These are phyloP conservation scores for Lymantria dispar DNA, from an alignment of 2,888 invertebrate genomes.

Conservation along the genomic window DNA sequence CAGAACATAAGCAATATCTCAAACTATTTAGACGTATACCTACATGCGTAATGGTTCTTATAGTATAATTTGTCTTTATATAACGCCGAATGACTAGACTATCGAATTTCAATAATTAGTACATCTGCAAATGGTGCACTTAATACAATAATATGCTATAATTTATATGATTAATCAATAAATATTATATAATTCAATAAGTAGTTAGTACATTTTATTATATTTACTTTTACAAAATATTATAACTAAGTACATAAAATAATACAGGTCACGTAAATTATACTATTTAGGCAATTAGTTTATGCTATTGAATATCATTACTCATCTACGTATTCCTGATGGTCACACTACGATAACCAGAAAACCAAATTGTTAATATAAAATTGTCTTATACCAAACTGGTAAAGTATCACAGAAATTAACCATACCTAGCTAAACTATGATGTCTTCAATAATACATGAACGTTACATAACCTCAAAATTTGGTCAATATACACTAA, in stretches of 20 bases:
- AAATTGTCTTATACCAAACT: slow-evolving; percentile 75
- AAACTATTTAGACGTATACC: slow-evolving; percentile 16
- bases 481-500: slow-evolving; percentile 61
- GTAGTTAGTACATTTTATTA: slow-evolving; percentile 24
- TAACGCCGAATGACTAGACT: slow-evolving; percentile 30
- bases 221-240: slow-evolving; percentile 28
- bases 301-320: slow-evolving; percentile 8
- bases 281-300: slow-evolving; percentile 24
- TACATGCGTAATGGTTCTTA: slow-evolving; percentile 3
- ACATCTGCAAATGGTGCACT: slow-evolving; percentile 22
- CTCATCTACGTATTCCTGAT: slow-evolving; percentile 18
- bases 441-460: slow-evolving; percentile 59
- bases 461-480: slow-evolving; percentile 57
- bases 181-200: slow-evolving; percentile 27
- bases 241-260: slow-evolving; percentile 23
- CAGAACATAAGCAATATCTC: neutral
- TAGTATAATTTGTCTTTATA: slow-evolving; percentile 21
- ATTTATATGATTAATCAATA: slow-evolving; percentile 31
- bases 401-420: slow-evolving; percentile 82
- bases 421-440: slow-evolving; percentile 79
- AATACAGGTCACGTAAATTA: slow-evolving; percentile 23
- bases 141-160: slow-evolving; percentile 29
- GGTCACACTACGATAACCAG: slow-evolving; percentile 32
- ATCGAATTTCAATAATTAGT: slow-evolving; percentile 26
- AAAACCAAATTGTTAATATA: slow-evolving; percentile 55